Percentiles rank a stretch among this genome's conserved stretches.
Evolutionary conservation across 2,797 vertebrate species (phyloP).

Genomic region (Eutrigla gurnardus): DNA sequence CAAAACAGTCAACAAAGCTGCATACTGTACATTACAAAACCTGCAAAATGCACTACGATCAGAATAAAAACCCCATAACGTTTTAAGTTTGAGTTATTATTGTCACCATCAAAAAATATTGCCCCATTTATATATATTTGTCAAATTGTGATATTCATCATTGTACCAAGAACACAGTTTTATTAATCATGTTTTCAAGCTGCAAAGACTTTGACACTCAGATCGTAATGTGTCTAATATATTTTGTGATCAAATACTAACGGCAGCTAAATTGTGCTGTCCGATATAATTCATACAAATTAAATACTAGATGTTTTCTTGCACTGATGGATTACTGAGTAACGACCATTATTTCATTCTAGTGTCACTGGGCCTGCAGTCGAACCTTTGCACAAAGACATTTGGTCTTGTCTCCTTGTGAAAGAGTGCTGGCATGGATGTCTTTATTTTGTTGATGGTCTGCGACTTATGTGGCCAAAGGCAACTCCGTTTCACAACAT

Average conservation of each 20-base stretch:
- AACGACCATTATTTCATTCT: background rate
- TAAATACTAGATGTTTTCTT: background rate
- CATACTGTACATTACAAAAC: slow-evolving; percentile 30
- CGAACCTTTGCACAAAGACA: slow-evolving; percentile 16
- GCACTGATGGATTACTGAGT: background rate
- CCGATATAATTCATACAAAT: background rate
- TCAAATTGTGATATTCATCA: background rate
- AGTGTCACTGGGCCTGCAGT: slow-evolving; percentile 8
- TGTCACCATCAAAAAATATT: background rate
- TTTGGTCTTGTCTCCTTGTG: slow-evolving; percentile 14
- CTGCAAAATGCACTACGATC: background rate
- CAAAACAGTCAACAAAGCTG: slow-evolving; percentile 46
- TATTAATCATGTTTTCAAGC: background rate
- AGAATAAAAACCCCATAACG: background rate
- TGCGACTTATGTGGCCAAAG: background rate
- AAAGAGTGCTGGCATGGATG: slow-evolving; percentile 12
- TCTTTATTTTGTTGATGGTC: slow-evolving; percentile 15
- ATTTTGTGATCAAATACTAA: background rate
- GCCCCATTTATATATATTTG: background rate
- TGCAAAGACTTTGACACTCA: background rate
- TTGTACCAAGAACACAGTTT: background rate
- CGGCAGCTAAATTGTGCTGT: background rate
- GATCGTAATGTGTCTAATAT: background rate
- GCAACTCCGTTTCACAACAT: slow-evolving; percentile 14
- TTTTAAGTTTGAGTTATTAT: background rate